Conservation (phyloP, 2,888 invertebrate genomes). For the Anoncus sp. region DNA sequence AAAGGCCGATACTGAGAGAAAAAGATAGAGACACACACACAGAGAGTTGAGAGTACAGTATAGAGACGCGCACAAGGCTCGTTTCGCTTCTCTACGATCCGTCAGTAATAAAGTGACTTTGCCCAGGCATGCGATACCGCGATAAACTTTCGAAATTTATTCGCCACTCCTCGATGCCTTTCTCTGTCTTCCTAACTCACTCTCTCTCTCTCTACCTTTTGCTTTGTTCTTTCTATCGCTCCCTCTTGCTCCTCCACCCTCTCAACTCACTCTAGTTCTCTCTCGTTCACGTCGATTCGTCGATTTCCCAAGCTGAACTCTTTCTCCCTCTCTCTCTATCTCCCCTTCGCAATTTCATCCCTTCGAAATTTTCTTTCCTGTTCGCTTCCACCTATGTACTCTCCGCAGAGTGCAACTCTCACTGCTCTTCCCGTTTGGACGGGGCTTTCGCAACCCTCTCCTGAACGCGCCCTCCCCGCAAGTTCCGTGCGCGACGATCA, state of each 20-base stretch:
- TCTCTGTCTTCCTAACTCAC: slow-evolving; percentile 19
- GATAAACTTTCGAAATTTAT: slow-evolving; percentile 82
- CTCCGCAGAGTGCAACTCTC: slow-evolving; percentile 32
- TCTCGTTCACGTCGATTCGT: slow-evolving; percentile 60
- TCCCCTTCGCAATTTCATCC: slow-evolving; percentile 27
- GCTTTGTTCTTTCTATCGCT: slow-evolving; percentile 1
- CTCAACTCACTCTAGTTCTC: slow-evolving; percentile 27
- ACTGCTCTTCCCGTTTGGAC: slow-evolving; percentile 12
- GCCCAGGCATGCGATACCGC: slow-evolving; percentile 80
- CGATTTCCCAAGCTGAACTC: slow-evolving; percentile 56
- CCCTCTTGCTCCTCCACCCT: slow-evolving; percentile 32
- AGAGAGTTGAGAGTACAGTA: slow-evolving; percentile 17
- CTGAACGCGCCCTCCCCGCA: slow-evolving; percentile 56
- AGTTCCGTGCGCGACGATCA: slow-evolving; percentile 62
- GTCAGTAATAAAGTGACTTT: slow-evolving; percentile 81
- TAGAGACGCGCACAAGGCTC: slow-evolving; percentile 52
- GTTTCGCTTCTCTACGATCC: slow-evolving; percentile 65
- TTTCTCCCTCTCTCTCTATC: slow-evolving; percentile 17
- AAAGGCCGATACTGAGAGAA: slow-evolving; percentile 18
- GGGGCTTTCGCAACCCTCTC: slow-evolving; percentile 46
- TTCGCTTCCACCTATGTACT: slow-evolving; percentile 34
- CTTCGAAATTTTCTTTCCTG: slow-evolving; percentile 47
- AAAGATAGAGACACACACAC: slow-evolving; percentile 24
- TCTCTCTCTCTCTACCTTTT: slow-evolving; percentile 1
- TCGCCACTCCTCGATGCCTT: slow-evolving; percentile 67